Evolutionary conservation across 2,113 vertebrate species (phyloP).

Genomic region (Speoplatyrhinus poulsoni): DNA sequence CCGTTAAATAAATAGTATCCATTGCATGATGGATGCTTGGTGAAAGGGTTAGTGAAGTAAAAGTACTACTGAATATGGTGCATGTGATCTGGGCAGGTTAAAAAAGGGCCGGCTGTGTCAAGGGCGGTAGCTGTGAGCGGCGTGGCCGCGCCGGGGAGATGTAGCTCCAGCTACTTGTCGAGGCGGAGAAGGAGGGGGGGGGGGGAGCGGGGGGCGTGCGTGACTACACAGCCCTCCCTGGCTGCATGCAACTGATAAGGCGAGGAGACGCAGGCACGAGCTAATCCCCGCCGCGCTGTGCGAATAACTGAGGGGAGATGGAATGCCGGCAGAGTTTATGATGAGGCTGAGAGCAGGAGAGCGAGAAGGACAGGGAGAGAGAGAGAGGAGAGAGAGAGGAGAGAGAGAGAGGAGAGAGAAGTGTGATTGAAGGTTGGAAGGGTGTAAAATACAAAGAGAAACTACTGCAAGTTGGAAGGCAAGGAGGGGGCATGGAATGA

Average conservation of each 20-base stretch:
- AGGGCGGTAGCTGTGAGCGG: not conserved
- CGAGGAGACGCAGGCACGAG: slow-evolving; percentile 38
- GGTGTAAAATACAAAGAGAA: slow-evolving; percentile 13
- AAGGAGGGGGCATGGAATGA: not conserved
- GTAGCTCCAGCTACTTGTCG: slow-evolving; percentile 36
- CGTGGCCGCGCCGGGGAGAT: not conserved
- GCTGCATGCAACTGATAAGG: slow-evolving; percentile 56
- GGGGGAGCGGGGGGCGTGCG: slow-evolving; percentile 30
- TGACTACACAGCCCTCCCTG: slow-evolving; percentile 56
- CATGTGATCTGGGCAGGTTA: slow-evolving; percentile 14
- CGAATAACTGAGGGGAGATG: slow-evolving; percentile 54
- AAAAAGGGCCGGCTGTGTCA: slow-evolving; percentile 24
- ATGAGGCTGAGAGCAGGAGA: slow-evolving; percentile 39
- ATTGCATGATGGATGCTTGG: too few species aligned
- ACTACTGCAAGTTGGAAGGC: not conserved
- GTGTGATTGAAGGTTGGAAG: not conserved
- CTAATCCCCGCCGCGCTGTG: slow-evolving; percentile 55
- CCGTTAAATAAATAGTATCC: not conserved
- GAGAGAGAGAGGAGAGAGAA: not conserved
- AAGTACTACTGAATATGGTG: slow-evolving; percentile 18
- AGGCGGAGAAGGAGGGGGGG: slow-evolving; percentile 13
- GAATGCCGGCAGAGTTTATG: slow-evolving; percentile 56
- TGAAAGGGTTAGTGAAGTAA: slow-evolving; percentile 24
- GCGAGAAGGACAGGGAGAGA: not conserved
- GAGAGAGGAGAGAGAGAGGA: not conserved